These are phyloP conservation scores for Acleris laterana DNA, from an alignment of 2,888 invertebrate genomes.

Conservation along the genomic window DNA sequence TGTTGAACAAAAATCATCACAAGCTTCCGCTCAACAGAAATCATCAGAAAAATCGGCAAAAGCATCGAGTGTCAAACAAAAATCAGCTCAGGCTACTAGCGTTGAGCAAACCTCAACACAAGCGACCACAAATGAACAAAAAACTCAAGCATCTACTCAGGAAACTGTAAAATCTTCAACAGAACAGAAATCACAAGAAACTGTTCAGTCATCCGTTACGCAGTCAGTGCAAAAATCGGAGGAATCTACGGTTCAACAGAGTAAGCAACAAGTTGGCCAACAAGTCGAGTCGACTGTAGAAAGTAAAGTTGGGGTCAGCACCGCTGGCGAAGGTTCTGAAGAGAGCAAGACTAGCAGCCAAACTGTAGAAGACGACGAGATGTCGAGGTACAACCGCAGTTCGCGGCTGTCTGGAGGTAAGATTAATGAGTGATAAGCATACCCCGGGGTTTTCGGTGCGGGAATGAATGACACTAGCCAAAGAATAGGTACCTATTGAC, in stretches of 20 bases:
- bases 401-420: constrained; percentile 86
- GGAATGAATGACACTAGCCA: no score
- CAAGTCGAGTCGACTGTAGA: constrained; percentile 29
- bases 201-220: constrained; percentile 17
- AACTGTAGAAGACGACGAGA: constrained; percentile 77
- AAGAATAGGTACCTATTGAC: no score
- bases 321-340: constrained; percentile 50
- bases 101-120: constrained; percentile 35
- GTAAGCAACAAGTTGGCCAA: constrained; percentile 20
- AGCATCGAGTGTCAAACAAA: constrained; percentile 33
- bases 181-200: constrained; percentile 35
- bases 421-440: constrained; percentile 21
- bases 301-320: constrained; percentile 43
- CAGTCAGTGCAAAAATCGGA: constrained; percentile 41
- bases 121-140: constrained; percentile 36
- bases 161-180: constrained; percentile 36
- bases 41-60: constrained; percentile 24
- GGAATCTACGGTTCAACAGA: constrained; percentile 32
- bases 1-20: constrained; percentile 37
- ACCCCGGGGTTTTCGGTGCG: no score
- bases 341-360: constrained; percentile 58
- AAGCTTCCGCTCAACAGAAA: constrained; percentile 13
- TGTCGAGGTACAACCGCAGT: constrained; percentile 86
- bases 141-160: constrained; percentile 27
- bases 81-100: constrained; percentile 40